Evolutionary conservation across 2,888 invertebrate genomes (phyloP), one percentile per base, ranked within the genome.

Genomic region (Drosophila greeni): DNA sequence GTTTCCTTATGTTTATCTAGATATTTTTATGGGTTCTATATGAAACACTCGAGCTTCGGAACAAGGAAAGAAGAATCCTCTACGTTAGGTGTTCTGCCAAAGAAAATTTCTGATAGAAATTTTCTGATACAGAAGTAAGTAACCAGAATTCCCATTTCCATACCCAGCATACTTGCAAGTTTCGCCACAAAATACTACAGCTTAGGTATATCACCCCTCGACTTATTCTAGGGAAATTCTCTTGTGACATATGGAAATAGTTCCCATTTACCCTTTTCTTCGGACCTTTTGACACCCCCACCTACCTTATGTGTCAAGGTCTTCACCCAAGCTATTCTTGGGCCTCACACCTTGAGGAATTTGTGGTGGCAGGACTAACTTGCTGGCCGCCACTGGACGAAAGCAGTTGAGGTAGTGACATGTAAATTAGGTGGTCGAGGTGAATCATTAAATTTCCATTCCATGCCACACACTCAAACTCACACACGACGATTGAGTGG

Each of bases 351-450:
- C 66, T 67, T 18, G 47, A 67, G 68, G 31, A 40, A 59, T 58
- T 58, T 20, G 31, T 36, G 24, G 20, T 20, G 31, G 29, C 31
- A 47, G 45, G 31, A 55, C 26, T 12, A 7, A n/a, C 52, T 26
- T 26, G 5, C 8, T 33, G 14, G 33, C 33, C 23, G n/a, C 23
- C 8, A 9, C 20, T 43, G 53, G 18, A 54, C 43, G 23, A n/a
- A 12, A 29, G 31, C 5, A 12, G 26, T 40, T 34, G 58, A 39
- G 36, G 49, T 20, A 33, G 51, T 67, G 67, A 68, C 61, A 69
- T 68, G 68, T 68, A 60, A 68, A 69, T 69, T 68, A 60, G 68
- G 55, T 56, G 66, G 43, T 42, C 36, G 56, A 42, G 26, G 37
- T 66, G 66, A 56, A 48, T 67, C 59, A 58, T 58, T 67, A 54